phyloP scores from a whole-genome alignment of 64 coral and sea anemone species.

The Dendronephthya gigantea region DNA sequence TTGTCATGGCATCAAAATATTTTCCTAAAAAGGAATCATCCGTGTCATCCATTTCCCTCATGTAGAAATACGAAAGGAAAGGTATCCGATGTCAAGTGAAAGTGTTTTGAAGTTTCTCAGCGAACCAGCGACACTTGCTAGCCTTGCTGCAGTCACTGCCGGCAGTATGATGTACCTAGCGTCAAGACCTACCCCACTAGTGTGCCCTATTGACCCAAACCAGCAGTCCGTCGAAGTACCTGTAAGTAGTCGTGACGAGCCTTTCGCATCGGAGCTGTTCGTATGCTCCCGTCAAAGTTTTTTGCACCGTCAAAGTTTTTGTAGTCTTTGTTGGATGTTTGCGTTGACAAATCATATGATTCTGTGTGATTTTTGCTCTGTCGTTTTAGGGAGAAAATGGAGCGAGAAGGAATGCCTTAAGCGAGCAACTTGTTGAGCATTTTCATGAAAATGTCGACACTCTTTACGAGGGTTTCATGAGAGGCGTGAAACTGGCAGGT shows the following conservation, averaged over 20 bases:
- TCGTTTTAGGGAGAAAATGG: constrained; percentile 48
- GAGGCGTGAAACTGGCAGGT: constrained; percentile 72
- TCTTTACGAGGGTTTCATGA: constrained; percentile 71
- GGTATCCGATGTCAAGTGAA: constrained; percentile 28
- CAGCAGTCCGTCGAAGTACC: constrained; percentile 78
- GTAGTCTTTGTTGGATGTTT: not conserved
- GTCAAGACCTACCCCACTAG: constrained; percentile 41
- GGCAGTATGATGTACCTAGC: constrained; percentile 41
- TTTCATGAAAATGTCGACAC: constrained; percentile 70
- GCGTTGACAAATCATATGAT: too few species aligned
- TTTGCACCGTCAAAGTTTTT: not conserved
- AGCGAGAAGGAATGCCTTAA: constrained; percentile 57
- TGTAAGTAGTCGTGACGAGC: constrained; percentile 22
- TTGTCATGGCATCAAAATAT: too few species aligned
- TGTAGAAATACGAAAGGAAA: not conserved
- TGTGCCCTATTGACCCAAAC: constrained; percentile 57
- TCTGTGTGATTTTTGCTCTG: too few species aligned
- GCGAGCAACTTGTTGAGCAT: constrained; percentile 48
- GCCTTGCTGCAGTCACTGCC: constrained; percentile 49
- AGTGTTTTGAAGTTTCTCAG: constrained; percentile 51
- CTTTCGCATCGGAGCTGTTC: too few species aligned
- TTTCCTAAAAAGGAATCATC: too few species aligned
- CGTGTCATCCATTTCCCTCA: too few species aligned
- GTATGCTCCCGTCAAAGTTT: too few species aligned
- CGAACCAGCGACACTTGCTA: constrained; percentile 49